Evolutionary conservation across 2,888 invertebrate species (phyloP).

Genomic region (Drosophila helvetica): DNA sequence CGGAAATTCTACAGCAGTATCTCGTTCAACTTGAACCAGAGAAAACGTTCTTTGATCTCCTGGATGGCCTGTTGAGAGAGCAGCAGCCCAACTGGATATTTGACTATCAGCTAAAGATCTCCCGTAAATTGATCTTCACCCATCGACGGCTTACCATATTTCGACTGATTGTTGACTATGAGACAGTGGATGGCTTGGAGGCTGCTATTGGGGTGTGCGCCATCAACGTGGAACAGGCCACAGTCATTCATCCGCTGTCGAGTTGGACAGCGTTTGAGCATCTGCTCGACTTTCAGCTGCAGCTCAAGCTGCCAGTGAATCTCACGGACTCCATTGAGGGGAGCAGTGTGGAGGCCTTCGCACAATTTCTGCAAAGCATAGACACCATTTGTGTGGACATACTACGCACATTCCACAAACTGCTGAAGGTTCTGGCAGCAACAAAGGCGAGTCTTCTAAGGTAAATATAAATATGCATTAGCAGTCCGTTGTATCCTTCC

Average conservation of each 20-base stretch:
- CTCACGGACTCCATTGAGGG: slow-evolving; percentile 39
- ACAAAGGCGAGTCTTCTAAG: slow-evolving; percentile 55
- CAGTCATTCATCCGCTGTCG: background rate
- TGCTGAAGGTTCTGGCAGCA: slow-evolving; percentile 48
- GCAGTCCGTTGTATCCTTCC: background rate
- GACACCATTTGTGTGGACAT: slow-evolving; percentile 56
- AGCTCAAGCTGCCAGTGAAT: slow-evolving; percentile 66
- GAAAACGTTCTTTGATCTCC: slow-evolving; percentile 39
- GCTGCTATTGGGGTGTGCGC: slow-evolving; percentile 47
- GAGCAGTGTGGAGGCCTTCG: slow-evolving; percentile 44
- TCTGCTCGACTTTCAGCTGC: slow-evolving; percentile 69
- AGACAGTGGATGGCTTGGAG: slow-evolving; percentile 51
- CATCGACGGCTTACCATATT: slow-evolving; percentile 49
- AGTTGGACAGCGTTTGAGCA: slow-evolving; percentile 61
- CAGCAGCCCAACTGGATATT: slow-evolving; percentile 71
- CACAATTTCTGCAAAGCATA: slow-evolving; percentile 55
- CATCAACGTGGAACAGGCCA: slow-evolving; percentile 19
- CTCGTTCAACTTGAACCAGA: background rate
- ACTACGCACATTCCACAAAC: slow-evolving; percentile 32
- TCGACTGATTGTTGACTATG: slow-evolving; percentile 54
- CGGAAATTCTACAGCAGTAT: background rate
- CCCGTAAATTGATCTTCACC: slow-evolving; percentile 47
- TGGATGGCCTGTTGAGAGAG: slow-evolving; percentile 38
- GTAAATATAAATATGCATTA: slow-evolving; percentile 45
- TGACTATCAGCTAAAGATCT: slow-evolving; percentile 59